Evolutionary conservation across 2,797 vertebrate genomes (phyloP).

Genomic region (Steatocranus sp.): DNA sequence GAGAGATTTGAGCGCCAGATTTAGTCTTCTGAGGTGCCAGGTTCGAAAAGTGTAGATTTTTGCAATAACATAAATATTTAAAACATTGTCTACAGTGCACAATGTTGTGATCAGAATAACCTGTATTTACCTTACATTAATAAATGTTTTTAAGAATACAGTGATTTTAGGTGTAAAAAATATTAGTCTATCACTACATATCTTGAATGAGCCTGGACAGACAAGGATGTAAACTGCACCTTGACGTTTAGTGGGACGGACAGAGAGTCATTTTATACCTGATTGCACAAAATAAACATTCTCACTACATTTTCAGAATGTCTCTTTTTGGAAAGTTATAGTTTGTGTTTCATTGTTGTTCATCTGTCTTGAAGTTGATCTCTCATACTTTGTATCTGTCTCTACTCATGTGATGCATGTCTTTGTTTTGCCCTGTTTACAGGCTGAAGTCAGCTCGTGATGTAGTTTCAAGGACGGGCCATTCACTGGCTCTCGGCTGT

Average conservation of each 20-base stretch:
- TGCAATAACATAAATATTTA: background rate
- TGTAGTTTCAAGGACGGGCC: slow-evolving; percentile 96
- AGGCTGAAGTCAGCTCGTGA: slow-evolving; percentile 97
- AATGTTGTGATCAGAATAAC: background rate
- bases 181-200: fast-evolving
- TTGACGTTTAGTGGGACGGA: background rate
- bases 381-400: background rate
- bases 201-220: background rate
- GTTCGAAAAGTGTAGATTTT: background rate
- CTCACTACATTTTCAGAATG: background rate
- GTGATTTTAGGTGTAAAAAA: background rate
- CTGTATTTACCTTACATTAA: background rate
- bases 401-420: background rate
- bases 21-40: background rate
- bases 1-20: background rate
- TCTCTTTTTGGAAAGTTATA: background rate
- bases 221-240: background rate
- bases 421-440: background rate
- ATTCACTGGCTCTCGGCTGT: slow-evolving; percentile 97
- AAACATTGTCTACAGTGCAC: background rate
- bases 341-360: background rate
- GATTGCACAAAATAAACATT: background rate
- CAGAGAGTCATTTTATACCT: background rate
- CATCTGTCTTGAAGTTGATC: background rate
- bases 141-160: background rate